Base-by-base conservation (phyloP, 2,888 invertebrate genomes). In the Gnatocerus cornutus region DNA sequence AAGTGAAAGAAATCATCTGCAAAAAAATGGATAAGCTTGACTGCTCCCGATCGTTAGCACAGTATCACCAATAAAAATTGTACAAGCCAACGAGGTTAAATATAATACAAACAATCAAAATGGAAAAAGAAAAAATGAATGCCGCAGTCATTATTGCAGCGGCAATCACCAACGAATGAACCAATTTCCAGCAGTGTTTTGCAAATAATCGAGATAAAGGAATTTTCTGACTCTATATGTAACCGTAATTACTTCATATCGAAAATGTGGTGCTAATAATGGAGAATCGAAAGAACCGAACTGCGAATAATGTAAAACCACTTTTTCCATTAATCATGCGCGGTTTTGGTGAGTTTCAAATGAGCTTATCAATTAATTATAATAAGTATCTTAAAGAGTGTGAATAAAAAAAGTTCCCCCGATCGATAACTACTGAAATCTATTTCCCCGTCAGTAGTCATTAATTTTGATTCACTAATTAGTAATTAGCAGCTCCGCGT, bases 141-240 rank as follows among this genome's bases (percentile, higher is more conserved):
- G 29, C 16, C 29, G 29, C 16, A 50, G 14, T 48, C 13, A 30
- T 50, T 10, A 14, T 2, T n/a, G 29, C 50, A 13, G 30, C 50
- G 1, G 41, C 41, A 41, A 41, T 41, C 41, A 12, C 6, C 41
- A 41, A n/a, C 6, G 41, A 29, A 27, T 37, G 53, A 53, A 53
- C 33, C 29, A 53, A 53, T 53, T 53, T 53, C 53, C 53, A 53
- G n/a, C 53, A 10, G 14, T 53, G 53, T 53, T 53, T 53, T 29
- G 33, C 14, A 33, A 53, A 53, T 37, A 53, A 37, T 14, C 37
- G 3, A 12, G 14, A 37, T 33, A 37, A 16, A 13, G 53, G 16
- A 53, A 53, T 53, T 53, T 53, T 37, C 50, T 30, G 10, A 50
- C 50, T 30, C 53, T 27, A 53, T 53, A 14, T 37, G 53, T 12